Evolutionary conservation across 1,140 invertebrate species (phyloP), one percentile per base, ranked within the genome.

Genomic region (Leptinotarsa undecemlineata): DNA sequence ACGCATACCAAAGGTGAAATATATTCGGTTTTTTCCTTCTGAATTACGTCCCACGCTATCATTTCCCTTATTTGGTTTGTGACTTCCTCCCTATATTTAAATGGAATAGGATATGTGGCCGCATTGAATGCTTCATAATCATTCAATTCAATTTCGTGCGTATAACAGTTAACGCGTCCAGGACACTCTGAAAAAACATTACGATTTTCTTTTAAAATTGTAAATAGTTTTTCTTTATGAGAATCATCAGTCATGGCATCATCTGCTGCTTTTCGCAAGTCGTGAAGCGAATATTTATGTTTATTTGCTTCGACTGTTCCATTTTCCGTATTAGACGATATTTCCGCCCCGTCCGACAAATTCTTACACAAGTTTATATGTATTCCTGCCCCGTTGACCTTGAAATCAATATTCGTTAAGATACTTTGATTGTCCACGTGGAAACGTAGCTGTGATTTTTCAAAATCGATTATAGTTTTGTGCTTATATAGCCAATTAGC

Each of bases 141-240:
- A 33, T 51, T 21, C 26, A 70, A 21, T 20, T 48, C 48, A 19
- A 70, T 70, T 57, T 70, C 68, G 42, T 70, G 68, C n/a, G 17
- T 42, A n/a, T 70, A 51, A 51, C 48, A 14, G 15, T 70, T 70
- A 8, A 70, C 68, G 2, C 17, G 17, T 15, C 68, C 68, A 0
- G 68, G 68, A 70, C 68, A 70, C n/a, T 70, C 23, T 26, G 68
- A 70, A 48, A 51, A 70, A 70, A 70, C 0, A 47, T 70, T n/a
- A 11, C 47, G 6, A 48, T 70, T 20, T 13, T 20, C 5, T 8
- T n/a, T 19, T 21, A 70, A 70, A 51, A 57, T 20, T 20, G 14
- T 19, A 47, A 33, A 70, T 48, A 47, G 17, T 51, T 70, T 48
- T 47, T 70, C n/a, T 47, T 70, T 20, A 19, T 70, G 17, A 23